Base-by-base conservation (phyloP, 2,888 invertebrate species). In the Drosophila niveifrons region DNA sequence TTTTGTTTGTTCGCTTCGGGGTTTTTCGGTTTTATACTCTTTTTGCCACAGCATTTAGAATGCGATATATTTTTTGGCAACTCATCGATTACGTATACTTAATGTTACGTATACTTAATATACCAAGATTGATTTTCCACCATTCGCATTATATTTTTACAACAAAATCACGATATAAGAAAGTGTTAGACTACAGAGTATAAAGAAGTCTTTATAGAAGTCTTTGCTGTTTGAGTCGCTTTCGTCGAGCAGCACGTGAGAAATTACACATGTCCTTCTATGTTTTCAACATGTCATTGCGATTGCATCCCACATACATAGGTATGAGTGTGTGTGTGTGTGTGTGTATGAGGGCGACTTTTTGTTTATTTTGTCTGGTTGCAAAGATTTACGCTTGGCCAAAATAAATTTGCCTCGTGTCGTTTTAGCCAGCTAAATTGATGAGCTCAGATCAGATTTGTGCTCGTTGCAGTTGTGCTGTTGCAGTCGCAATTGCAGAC, bases 231-330 rank as follows among this genome's bases (percentile, higher is more conserved):
- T 29, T 18, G 8, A 6, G 17, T 41, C n/a, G 43, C 34, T n/a
- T 61, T 47, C 65, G 59, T 70, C 52, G 66, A 82, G 72, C 57
- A 79, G 74, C 73, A 80, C 82, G 82, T 84, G 83, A 82, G 71
- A 83, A 83, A 83, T 88, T 88, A 83, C 83, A 86, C 88, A 86
- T 88, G 83, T 83, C 78, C 83, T 80, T 69, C 66, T 59, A 56
- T 78, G 83, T 64, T 79, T 70, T 63, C 75, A 73, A 59, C 69
- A 62, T 82, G 62, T 71, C 68, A 57, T 58, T 56, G 66, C 62
- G 50, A 68, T 34, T 48, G 50, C 53, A 56, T 8, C 10, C 46
- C 50, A 39, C 53, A 17, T 23, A 39, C 53, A 17, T 23, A 17
- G 47, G 39, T 57, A 15, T 46, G 29, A 36, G 50, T 52, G 44